Percentiles rank a stretch among this genome's conserved stretches.
Evolutionary conservation across 2,113 vertebrate species (phyloP).

Genomic region (Dendrocopos noguchii): DNA sequence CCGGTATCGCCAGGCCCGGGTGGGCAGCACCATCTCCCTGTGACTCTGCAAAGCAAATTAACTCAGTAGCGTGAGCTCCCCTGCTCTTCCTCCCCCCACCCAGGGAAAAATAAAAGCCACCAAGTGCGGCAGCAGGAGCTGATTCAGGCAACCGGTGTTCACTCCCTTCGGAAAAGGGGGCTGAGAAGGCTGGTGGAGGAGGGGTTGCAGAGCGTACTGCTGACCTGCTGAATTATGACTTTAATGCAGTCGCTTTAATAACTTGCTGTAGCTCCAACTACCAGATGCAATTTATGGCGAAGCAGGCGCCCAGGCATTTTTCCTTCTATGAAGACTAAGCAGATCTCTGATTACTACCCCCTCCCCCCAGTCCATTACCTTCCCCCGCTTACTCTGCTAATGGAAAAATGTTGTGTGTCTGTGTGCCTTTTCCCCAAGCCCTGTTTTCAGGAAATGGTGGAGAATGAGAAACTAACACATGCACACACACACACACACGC

Average conservation of each 20-base stretch:
- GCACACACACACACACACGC: rapidly evolving
- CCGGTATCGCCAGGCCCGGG: neutral
- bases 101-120: constrained; percentile 1
- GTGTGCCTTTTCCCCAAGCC: constrained; percentile 52
- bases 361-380: constrained; percentile 56
- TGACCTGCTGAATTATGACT: constrained; percentile 64
- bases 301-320: constrained; percentile 68
- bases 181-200: constrained; percentile 49
- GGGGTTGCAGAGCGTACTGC: constrained; percentile 32
- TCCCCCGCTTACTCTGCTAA: constrained; percentile 64
- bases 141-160: neutral
- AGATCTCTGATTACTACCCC: constrained; percentile 64
- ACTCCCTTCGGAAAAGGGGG: constrained; percentile 12
- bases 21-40: neutral
- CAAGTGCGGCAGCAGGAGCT: neutral
- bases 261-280: constrained; percentile 66
- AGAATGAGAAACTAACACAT: constrained; percentile 46
- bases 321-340: constrained; percentile 70
- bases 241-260: constrained; percentile 68
- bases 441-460: constrained; percentile 71
- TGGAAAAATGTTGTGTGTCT: constrained; percentile 66
- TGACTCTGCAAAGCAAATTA: neutral
- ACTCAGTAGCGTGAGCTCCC: neutral
- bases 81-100: neutral
- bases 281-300: constrained; percentile 69